These are phyloP conservation scores for Sitobion miscanthi DNA, from an alignment of 1,140 invertebrate species.

Conservation along the genomic window DNA sequence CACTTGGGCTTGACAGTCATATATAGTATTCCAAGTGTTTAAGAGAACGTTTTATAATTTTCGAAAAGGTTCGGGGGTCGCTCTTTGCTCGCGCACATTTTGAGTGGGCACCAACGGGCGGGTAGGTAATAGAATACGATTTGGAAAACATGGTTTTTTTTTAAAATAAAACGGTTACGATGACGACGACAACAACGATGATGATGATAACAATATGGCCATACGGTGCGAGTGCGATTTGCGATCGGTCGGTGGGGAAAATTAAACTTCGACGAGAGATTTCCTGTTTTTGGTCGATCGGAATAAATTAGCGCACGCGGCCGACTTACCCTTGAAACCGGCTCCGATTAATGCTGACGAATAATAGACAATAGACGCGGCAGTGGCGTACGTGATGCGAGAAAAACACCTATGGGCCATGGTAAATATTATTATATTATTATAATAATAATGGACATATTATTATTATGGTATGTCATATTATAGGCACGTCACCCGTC, in stretches of 20 bases:
- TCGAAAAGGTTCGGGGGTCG: neutral
- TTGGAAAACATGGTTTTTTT: neutral
- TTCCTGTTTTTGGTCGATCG: neutral
- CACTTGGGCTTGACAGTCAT: neutral
- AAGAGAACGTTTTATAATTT: conserved; percentile 7
- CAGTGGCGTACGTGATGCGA: neutral
- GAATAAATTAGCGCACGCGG: conserved; percentile 10
- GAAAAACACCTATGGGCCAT: neutral
- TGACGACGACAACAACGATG: neutral
- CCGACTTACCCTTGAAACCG: conserved; percentile 19
- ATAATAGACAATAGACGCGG: neutral
- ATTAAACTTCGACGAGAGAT: neutral
- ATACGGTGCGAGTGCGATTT: neutral
- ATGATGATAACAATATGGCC: neutral
- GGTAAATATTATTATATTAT: neutral
- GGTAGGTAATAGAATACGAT: neutral
- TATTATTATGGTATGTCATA: neutral
- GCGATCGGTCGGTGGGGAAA: neutral
- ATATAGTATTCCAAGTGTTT: conserved; percentile 26
- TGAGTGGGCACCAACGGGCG: too few relatives aligned
- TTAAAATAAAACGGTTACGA: neutral
- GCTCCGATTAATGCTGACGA: neutral
- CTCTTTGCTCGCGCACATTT: neutral
- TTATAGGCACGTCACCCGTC: neutral
- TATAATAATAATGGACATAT: too few relatives aligned